phyloP scores from a whole-genome alignment of 2,797 vertebrate genomes.

The Falco columbarius region DNA sequence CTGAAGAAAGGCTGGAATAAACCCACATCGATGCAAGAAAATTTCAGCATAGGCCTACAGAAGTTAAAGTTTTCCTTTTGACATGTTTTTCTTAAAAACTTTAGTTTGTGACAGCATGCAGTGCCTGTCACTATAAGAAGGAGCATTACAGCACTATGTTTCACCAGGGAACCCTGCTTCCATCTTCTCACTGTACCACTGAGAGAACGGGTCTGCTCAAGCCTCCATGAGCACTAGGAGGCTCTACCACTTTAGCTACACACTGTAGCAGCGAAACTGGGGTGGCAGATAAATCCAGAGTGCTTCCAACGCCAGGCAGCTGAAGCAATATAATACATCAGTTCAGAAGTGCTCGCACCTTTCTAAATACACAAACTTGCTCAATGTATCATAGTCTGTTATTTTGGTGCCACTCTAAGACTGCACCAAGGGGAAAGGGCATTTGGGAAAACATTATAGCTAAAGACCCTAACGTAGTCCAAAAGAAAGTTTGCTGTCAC shows the following conservation, averaged over 20 bases:
- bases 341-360: neutral
- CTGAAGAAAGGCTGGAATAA: neutral
- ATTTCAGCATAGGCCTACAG: neutral
- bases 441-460: neutral
- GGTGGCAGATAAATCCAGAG: neutral
- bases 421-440: neutral
- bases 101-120: neutral
- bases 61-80: neutral
- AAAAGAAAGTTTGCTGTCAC: neutral
- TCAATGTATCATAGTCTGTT: neutral
- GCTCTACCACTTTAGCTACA: neutral
- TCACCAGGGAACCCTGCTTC: neutral
- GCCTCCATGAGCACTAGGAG: neutral
- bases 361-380: neutral
- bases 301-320: neutral
- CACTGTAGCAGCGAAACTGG: neutral
- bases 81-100: neutral
- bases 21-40: neutral
- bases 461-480: neutral
- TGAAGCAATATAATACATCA: neutral
- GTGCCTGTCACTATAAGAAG: neutral
- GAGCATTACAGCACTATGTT: accelerated
- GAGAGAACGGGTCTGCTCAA: neutral
- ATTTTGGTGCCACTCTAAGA: neutral
- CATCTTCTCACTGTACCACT: accelerated